Base-by-base conservation (phyloP, 1,140 invertebrate genomes). In the Belonocnema kinseyi region DNA sequence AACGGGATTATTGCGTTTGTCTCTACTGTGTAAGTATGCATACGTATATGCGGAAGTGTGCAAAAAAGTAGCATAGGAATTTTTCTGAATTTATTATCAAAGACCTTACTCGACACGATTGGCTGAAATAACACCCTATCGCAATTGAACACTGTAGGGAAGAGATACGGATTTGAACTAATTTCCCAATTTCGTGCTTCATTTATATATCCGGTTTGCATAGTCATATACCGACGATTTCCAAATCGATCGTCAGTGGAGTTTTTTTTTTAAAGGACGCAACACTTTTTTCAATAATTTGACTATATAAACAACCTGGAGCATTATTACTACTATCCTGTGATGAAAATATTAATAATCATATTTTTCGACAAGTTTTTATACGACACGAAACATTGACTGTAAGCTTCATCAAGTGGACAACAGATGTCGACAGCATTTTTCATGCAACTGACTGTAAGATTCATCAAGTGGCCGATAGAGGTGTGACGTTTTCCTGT, bases 151-250 rank as follows among this genome's bases (percentile, higher is more conserved):
- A 46, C 14, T 46, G 26, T 33, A 66, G 14, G 61, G 26, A 66
- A 66, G 61, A 74, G 50, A 17, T 52, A 52, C 66, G 58, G 77
- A 79, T 80, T 84, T 82, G 77, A 50, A 79, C 77, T 82, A 84
- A 84, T 84, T 84, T 80, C 74, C 75, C 72, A 82, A 84, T 84
- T 84, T 84, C 70, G 72, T 50, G 74, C 76, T 77, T 84, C 76
- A 81, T 82, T 80, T 82, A 82, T 79, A 79, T 77, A 75, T 46
- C 76, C 56, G 66, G 61, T 66, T 66, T 46, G 61, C 33, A 66
- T 46, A 66, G 40, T 33, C 61, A 66, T 66, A 16, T 33, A 33
- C 14, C 26, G 61, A 40, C 8, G 33, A n/a, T 66, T 33, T 26
- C 3, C 61, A 66, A 10, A 54, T 54, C n/a, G 4, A n/a, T 56